These are phyloP conservation scores for Peromyscus eremicus DNA, from an alignment of 2,797 vertebrate genomes.

Conservation along the genomic window DNA sequence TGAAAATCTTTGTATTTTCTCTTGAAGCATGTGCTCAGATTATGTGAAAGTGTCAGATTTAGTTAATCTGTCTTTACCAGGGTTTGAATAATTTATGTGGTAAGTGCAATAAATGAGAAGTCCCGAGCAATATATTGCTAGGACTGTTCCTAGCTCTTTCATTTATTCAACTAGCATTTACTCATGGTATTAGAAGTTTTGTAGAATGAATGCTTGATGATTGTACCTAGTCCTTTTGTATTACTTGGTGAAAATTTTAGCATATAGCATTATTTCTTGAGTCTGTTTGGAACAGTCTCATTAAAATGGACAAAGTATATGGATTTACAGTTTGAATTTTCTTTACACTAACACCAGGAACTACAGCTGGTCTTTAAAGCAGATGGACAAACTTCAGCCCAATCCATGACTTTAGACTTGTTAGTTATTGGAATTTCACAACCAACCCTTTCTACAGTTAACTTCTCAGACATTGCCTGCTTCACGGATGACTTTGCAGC, in stretches of 20 bases:
- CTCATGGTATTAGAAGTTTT: slow-evolving; percentile 48
- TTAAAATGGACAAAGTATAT: slow-evolving; percentile 23
- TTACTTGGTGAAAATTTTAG: slow-evolving; percentile 57
- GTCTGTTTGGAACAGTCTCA: slow-evolving; percentile 26
- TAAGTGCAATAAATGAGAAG: slow-evolving; percentile 56
- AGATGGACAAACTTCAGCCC: slow-evolving; percentile 66
- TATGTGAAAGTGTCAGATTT: slow-evolving; percentile 52
- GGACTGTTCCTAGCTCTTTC: slow-evolving; percentile 21
- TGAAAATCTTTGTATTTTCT: slow-evolving; percentile 28
- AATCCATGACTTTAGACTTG: slow-evolving; percentile 65
- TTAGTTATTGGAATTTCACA: slow-evolving; percentile 80
- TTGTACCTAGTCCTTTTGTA: slow-evolving; percentile 23
- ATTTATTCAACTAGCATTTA: slow-evolving; percentile 62
- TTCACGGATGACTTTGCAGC: slow-evolving; percentile 81
- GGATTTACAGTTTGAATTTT: slow-evolving; percentile 68
- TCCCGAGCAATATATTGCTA: background rate
- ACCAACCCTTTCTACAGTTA: slow-evolving; percentile 87
- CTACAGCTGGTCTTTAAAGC: slow-evolving; percentile 81
- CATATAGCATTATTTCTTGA: slow-evolving; percentile 16
- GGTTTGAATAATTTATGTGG: slow-evolving; percentile 61
- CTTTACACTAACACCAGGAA: slow-evolving; percentile 86
- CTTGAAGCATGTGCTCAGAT: slow-evolving; percentile 9
- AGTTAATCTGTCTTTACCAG: slow-evolving; percentile 51
- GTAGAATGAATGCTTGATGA: background rate
- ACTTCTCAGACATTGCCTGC: slow-evolving; percentile 88